These are phyloP conservation scores for Sycobia sp. DNA, from an alignment of 1,140 invertebrate species.

Conservation along the genomic window DNA sequence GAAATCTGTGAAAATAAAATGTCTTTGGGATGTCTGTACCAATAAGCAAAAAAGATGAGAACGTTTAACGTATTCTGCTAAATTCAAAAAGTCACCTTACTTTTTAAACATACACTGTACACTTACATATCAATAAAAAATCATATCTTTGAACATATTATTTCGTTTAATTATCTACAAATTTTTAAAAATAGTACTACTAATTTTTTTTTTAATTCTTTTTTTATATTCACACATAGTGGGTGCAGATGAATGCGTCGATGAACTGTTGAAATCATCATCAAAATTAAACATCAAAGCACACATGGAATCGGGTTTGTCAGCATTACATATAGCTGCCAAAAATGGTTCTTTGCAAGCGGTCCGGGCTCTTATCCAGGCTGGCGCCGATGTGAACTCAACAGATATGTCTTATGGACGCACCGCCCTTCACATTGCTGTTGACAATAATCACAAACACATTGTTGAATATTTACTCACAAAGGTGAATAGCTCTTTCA, in stretches of 20 bases:
- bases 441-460: constrained; percentile 57
- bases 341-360: constrained; percentile 59
- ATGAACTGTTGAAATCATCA: constrained; percentile 38
- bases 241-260: constrained; percentile 41
- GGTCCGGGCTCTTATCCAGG: constrained; percentile 57
- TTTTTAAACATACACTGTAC: too few species aligned
- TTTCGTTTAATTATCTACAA: too few species aligned
- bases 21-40: too few species aligned
- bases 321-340: constrained; percentile 62
- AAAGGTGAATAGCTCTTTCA: constrained; percentile 41
- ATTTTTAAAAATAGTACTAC: too few species aligned
- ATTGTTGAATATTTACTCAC: constrained; percentile 63
- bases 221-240: neutral
- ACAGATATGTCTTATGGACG: constrained; percentile 62
- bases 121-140: too few species aligned
- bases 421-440: constrained; percentile 65
- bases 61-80: too few species aligned
- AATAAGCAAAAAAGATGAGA: too few species aligned
- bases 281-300: constrained; percentile 39
- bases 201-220: neutral
- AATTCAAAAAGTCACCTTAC: too few species aligned
- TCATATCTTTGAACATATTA: too few species aligned
- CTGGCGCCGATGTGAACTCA: constrained; percentile 61
- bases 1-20: too few species aligned
- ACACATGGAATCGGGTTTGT: constrained; percentile 55